phyloP scores from a whole-genome alignment of 53 echinoderm and acorn worm genomes.

The Mesocentrotus franciscanus region DNA sequence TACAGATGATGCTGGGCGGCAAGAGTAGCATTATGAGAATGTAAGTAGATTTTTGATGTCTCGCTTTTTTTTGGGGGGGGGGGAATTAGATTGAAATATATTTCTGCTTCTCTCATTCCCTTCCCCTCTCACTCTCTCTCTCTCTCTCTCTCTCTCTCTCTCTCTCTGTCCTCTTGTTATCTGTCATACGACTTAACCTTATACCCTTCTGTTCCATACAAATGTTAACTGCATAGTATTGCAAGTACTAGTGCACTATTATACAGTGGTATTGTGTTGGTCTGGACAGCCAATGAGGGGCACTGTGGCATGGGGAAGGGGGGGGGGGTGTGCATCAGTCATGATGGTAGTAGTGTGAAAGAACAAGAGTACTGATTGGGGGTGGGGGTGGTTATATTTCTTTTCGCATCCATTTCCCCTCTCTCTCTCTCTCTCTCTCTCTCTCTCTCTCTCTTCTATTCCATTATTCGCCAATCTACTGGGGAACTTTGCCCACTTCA shows the following conservation, averaged over 20 bases:
- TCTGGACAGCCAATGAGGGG: too few relatives aligned
- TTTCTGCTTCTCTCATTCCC: not conserved
- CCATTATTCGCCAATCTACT: not conserved
- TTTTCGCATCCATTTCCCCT: not conserved
- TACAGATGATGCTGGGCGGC: conserved; percentile 96
- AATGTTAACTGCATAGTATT: too few relatives aligned
- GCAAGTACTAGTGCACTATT: too few relatives aligned
- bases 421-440: not conserved
- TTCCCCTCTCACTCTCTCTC: too few relatives aligned
- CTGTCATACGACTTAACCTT: too few relatives aligned
- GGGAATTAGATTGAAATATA: not conserved
- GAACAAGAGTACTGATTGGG: too few relatives aligned
- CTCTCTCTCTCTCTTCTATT: not conserved
- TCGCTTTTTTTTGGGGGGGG: not conserved
- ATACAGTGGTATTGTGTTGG: too few relatives aligned
- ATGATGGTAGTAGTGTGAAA: too few relatives aligned
- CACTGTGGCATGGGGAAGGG: too few relatives aligned
- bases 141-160: not conserved
- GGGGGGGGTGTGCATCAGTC: too few relatives aligned
- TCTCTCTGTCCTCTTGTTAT: not conserved
- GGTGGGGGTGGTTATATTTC: not conserved
- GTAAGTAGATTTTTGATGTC: conserved; percentile 70
- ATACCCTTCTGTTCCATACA: too few relatives aligned
- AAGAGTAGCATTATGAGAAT: conserved; percentile 87
- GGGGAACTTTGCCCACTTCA: too few relatives aligned